Conservation (phyloP, 2,888 invertebrate genomes). For the Schizotus pectinicornis region DNA sequence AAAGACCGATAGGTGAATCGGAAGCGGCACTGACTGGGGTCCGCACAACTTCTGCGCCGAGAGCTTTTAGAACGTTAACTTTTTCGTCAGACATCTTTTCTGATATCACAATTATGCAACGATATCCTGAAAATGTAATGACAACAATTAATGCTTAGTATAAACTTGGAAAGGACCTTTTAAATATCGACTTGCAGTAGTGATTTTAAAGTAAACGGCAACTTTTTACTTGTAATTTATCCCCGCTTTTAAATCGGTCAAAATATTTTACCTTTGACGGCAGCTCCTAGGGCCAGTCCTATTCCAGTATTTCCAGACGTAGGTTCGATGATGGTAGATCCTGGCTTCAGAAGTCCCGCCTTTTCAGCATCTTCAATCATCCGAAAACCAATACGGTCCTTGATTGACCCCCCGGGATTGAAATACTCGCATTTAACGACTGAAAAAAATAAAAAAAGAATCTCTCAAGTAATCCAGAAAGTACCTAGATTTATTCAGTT, state of each 20-base stretch:
- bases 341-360: conserved; percentile 83
- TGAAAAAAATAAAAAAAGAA: conserved; percentile 55
- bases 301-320: conserved; percentile 89
- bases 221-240: neutral
- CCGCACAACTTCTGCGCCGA: conserved; percentile 95
- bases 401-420: conserved; percentile 97
- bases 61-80: conserved; percentile 83
- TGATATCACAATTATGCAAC: conserved; percentile 97
- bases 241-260: neutral
- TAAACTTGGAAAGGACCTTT: no score
- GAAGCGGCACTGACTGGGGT: conserved; percentile 94
- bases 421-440: conserved; percentile 98
- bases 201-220: no score
- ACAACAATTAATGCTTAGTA: no score
- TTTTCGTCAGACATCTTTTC: conserved; percentile 99
- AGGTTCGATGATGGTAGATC: conserved; percentile 93
- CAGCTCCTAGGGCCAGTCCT: conserved; percentile 93
- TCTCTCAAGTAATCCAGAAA: neutral
- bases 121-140: conserved; percentile 67
- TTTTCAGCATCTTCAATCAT: conserved; percentile 96
- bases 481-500: no score
- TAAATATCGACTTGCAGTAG: no score
- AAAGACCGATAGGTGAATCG: conserved; percentile 87
- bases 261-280: conserved; percentile 70
- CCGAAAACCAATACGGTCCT: conserved; percentile 91